Evolutionary conservation across 2,797 vertebrate genomes (phyloP).

Genomic region (Poecilia wingei): DNA sequence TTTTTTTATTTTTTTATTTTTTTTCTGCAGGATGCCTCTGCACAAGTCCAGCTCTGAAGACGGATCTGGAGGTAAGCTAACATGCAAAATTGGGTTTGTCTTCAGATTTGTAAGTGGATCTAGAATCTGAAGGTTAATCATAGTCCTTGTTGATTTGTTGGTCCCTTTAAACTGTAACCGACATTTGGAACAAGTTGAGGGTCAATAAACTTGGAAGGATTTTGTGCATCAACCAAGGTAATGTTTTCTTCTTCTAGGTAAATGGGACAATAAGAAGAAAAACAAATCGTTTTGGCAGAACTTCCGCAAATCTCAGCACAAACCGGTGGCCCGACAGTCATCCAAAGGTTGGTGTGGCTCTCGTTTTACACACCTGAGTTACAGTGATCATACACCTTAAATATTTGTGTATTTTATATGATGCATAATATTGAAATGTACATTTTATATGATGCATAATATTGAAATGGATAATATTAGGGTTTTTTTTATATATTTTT

Average conservation of each 20-base stretch:
- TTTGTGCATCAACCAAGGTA: conserved; percentile 1
- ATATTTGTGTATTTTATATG: too few species aligned
- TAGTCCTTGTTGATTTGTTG: background rate
- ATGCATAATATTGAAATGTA: background rate
- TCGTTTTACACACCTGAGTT: background rate
- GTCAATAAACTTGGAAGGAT: too few species aligned
- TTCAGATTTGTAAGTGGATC: background rate
- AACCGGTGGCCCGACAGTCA: conserved; percentile 89
- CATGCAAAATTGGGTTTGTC: background rate
- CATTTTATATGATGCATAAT: background rate
- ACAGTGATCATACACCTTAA: background rate
- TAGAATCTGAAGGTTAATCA: background rate
- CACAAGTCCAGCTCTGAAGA: conserved; percentile 98
- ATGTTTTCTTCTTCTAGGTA: conserved; percentile 80
- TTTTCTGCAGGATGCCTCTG: conserved; percentile 84
- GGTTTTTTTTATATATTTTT: background rate
- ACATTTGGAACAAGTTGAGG: background rate
- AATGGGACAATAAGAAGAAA: conserved; percentile 98
- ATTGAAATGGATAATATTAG: background rate
- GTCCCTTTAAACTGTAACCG: background rate
- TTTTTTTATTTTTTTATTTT: conserved; percentile 4
- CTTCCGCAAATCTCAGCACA: conserved; percentile 93
- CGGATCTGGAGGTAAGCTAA: conserved; percentile 88
- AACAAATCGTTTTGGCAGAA: conserved; percentile 99
- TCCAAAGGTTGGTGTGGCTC: conserved; percentile 88